phyloP scores from a whole-genome alignment of 2,797 vertebrate genomes.

The Monodelphis domestica region DNA sequence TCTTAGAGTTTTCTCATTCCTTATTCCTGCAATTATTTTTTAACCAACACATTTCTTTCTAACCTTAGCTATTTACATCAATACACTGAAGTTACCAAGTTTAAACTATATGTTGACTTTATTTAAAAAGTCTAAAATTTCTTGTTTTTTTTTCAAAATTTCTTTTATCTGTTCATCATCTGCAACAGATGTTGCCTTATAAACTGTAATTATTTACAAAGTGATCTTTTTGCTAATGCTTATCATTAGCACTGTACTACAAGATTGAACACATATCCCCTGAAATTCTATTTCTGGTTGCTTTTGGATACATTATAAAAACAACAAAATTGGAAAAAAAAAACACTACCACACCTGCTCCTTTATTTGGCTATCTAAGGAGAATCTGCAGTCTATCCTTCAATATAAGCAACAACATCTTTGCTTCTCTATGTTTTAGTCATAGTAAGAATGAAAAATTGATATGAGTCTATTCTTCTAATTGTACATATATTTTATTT shows the following conservation, averaged over 20 bases:
- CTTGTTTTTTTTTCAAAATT: not conserved
- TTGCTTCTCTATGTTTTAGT: not conserved
- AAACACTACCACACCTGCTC: not conserved
- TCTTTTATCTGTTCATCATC: not conserved
- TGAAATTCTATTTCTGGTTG: not conserved
- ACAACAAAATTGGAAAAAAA: not conserved
- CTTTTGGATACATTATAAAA: not conserved
- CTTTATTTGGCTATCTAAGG: not conserved
- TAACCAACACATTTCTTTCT: not conserved
- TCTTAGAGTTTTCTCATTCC: not conserved
- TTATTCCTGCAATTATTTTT: not conserved
- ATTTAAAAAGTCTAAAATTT: not conserved
- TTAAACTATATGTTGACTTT: not conserved
- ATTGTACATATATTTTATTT: not conserved
- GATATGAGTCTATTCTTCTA: not conserved
- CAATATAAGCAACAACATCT: not conserved
- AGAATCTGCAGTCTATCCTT: not conserved
- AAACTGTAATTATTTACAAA: not conserved
- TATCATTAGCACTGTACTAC: not conserved
- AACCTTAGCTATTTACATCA: not conserved
- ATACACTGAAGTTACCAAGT: not conserved
- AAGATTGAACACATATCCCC: not conserved
- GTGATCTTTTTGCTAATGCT: not conserved
- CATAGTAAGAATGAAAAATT: not conserved
- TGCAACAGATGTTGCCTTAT: not conserved